phyloP scores from a whole-genome alignment of 1,140 invertebrate genomes.

The Scaptomyza graminum region DNA sequence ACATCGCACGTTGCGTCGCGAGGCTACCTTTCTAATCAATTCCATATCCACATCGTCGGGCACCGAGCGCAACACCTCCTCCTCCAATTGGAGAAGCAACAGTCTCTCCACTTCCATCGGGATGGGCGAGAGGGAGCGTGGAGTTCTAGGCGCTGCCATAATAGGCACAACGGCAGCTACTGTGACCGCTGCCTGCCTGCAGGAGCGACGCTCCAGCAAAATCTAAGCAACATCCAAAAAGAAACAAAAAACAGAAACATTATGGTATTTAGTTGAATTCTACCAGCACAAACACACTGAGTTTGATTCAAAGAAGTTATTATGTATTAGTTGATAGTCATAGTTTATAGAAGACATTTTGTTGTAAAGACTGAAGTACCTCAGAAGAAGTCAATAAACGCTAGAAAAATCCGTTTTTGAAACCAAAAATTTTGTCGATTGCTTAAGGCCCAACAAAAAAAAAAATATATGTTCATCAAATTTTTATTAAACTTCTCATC shows the following conservation, averaged over 20 bases:
- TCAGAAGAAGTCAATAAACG: conserved; percentile 81
- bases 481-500: conserved; percentile 73
- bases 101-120: conserved; percentile 65
- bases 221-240: conserved; percentile 20
- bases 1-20: conserved; percentile 62
- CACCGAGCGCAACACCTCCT: conserved; percentile 70
- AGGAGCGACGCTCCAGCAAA: conserved; percentile 61
- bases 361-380: conserved; percentile 83
- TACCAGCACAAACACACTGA: conserved; percentile 33
- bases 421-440: conserved; percentile 32
- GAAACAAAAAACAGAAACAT: conserved; percentile 4
- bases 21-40: conserved; percentile 75
- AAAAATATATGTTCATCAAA: conserved; percentile 53
- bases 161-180: conserved; percentile 72
- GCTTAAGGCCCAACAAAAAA: conserved; percentile 20
- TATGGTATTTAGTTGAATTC: conserved; percentile 72
- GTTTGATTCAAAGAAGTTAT: conserved; percentile 9
- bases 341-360: conserved; percentile 73
- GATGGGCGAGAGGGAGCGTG: conserved; percentile 53
- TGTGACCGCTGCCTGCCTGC: conserved; percentile 64
- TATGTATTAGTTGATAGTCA: conserved; percentile 56
- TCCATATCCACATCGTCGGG: conserved; percentile 79
- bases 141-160: conserved; percentile 63
- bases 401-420: conserved; percentile 69
- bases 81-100: conserved; percentile 65